Evolutionary conservation across 2,888 invertebrate genomes (phyloP).

Genomic region (Camponotus fellah): DNA sequence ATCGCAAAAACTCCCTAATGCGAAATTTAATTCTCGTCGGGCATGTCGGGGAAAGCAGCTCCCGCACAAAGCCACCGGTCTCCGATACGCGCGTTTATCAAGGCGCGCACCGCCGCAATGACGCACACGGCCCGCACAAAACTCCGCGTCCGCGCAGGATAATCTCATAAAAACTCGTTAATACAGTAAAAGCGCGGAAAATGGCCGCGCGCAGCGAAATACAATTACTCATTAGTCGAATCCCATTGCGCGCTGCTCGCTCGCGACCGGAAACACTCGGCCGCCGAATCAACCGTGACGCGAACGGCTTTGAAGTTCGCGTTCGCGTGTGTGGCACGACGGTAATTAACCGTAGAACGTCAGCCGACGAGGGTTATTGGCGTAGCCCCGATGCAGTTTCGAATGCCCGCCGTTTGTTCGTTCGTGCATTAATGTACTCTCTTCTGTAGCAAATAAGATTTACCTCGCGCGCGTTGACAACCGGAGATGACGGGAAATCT

Average conservation of each 20-base stretch:
- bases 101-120: constrained; percentile 35
- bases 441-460: constrained; percentile 51
- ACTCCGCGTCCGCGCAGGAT: constrained; percentile 41
- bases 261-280: constrained; percentile 45
- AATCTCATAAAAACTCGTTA: constrained; percentile 60
- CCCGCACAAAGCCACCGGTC: background rate
- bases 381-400: constrained; percentile 39
- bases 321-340: constrained; percentile 31
- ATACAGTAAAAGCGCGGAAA: constrained; percentile 58
- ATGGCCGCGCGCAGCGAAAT: constrained; percentile 56
- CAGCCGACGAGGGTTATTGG: constrained; percentile 45
- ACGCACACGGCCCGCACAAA: constrained; percentile 38
- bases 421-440: constrained; percentile 33
- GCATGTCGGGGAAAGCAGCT: background rate
- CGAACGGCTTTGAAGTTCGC: constrained; percentile 49
- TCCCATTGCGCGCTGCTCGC: constrained; percentile 47
- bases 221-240: constrained; percentile 62
- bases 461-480: constrained; percentile 29
- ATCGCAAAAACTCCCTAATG: constrained; percentile 44
- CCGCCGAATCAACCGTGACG: constrained; percentile 50
- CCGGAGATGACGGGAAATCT: background rate
- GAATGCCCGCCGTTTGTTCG: constrained; percentile 41
- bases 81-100: constrained; percentile 56
- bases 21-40: constrained; percentile 46
- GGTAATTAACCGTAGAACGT: constrained; percentile 52